Evolutionary conservation across 1,140 invertebrate genomes (phyloP).

Genomic region (Pinna nobilis): DNA sequence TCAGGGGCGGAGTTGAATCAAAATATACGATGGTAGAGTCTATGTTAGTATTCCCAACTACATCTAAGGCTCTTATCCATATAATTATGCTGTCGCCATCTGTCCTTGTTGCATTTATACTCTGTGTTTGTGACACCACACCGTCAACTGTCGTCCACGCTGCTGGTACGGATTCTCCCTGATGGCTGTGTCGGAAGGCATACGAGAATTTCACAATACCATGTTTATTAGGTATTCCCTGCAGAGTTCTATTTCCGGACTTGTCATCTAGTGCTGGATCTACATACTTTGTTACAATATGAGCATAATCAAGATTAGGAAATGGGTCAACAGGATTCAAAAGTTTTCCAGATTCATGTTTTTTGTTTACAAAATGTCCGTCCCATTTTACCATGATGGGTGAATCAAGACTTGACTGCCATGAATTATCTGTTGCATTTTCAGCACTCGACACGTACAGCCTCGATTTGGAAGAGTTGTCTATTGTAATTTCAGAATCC

Average conservation of each 20-base stretch:
- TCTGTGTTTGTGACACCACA: slow-evolving; percentile 1
- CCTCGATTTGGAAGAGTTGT: slow-evolving; percentile 7
- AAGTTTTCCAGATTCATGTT: slow-evolving; percentile 1
- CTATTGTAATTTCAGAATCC: not conserved
- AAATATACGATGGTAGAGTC: slow-evolving; percentile 16
- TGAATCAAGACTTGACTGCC: not conserved
- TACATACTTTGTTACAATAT: slow-evolving; percentile 7
- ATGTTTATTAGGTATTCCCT: slow-evolving; percentile 16
- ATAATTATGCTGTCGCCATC: slow-evolving; percentile 30
- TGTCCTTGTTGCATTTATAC: slow-evolving; percentile 7
- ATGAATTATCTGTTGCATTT: not conserved
- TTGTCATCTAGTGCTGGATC: slow-evolving; percentile 28
- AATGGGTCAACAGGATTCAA: slow-evolving; percentile 13
- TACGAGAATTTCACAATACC: slow-evolving; percentile 29
- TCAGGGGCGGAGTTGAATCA: slow-evolving; percentile 22
- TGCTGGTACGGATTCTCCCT: slow-evolving; percentile 2
- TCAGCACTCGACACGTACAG: not conserved
- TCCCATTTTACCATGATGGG: not conserved
- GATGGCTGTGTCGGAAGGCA: slow-evolving; percentile 3
- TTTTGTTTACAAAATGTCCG: slow-evolving; percentile 19
- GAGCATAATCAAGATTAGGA: not conserved
- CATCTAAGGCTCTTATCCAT: slow-evolving; percentile 30
- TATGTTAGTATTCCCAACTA: slow-evolving; percentile 15
- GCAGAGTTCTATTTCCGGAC: not conserved
- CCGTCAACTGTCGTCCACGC: slow-evolving; percentile 4